Conservation (phyloP, 2,888 invertebrate genomes). For the Thera obeliscata region DNA sequence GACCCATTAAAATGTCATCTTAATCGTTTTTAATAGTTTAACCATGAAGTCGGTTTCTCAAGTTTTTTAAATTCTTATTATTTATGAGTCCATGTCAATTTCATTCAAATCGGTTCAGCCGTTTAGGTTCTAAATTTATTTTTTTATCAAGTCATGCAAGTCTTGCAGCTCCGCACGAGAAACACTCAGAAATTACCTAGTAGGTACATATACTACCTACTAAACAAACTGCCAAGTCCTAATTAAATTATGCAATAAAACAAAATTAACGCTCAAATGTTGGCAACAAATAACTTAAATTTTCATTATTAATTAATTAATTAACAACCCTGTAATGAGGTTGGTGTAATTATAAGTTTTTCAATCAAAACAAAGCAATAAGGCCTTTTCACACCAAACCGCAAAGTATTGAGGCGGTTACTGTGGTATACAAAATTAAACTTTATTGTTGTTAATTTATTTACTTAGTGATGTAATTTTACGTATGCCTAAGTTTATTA, state of each 20-base stretch:
- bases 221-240: background rate
- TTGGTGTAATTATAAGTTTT: slow-evolving; percentile 29
- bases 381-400: slow-evolving; percentile 14
- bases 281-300: slow-evolving; percentile 24
- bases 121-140: no score
- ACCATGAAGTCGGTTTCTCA: no score
- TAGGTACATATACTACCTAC: background rate
- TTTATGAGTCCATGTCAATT: no score
- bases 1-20: no score
- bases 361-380: slow-evolving; percentile 24
- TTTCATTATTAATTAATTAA: slow-evolving; percentile 29
- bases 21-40: no score
- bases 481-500: background rate
- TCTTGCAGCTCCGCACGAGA: no score
- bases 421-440: slow-evolving; percentile 8
- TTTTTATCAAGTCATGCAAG: no score
- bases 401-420: slow-evolving; percentile 12
- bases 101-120: no score
- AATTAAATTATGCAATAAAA: slow-evolving; percentile 25
- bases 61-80: no score
- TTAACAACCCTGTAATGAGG: slow-evolving; percentile 27
- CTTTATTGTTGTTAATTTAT: slow-evolving; percentile 11
- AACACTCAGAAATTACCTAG: no score
- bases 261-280: slow-evolving; percentile 26
- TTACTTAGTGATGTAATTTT: background rate